Percentiles rank a stretch among this genome's conserved stretches.
phyloP scores from a whole-genome alignment of 1,140 invertebrate genomes.

The Pseudobourletiella spinata region DNA sequence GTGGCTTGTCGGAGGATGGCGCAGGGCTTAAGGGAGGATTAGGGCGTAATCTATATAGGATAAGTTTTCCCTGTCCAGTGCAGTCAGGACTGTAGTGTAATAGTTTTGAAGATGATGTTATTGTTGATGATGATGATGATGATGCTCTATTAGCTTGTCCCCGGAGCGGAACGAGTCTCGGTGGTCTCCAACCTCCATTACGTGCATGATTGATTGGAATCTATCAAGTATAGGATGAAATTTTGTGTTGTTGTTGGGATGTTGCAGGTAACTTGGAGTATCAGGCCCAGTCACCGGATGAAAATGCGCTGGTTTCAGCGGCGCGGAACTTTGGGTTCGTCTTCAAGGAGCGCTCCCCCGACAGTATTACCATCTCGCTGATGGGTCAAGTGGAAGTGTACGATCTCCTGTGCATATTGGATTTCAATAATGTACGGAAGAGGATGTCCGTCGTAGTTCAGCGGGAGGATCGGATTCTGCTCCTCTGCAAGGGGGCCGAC shows the following conservation, averaged over 20 bases:
- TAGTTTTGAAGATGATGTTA: too few relatives aligned
- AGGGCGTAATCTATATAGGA: too few relatives aligned
- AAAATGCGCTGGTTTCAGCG: slow-evolving; percentile 90
- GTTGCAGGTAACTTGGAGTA: slow-evolving; percentile 56
- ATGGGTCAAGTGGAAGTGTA: slow-evolving; percentile 79
- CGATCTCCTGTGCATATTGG: slow-evolving; percentile 92
- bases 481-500: slow-evolving; percentile 90
- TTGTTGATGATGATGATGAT: neutral
- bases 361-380: slow-evolving; percentile 83
- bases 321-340: slow-evolving; percentile 98
- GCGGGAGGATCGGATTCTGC: slow-evolving; percentile 71
- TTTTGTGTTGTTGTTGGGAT: too few relatives aligned
- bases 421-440: slow-evolving; percentile 98
- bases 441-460: slow-evolving; percentile 96
- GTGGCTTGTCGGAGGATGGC: too few relatives aligned
- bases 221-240: too few relatives aligned
- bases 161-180: too few relatives aligned
- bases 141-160: too few relatives aligned
- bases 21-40: too few relatives aligned
- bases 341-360: slow-evolving; percentile 85
- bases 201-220: too few relatives aligned
- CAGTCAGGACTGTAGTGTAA: too few relatives aligned
- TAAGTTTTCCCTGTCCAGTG: too few relatives aligned
- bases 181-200: too few relatives aligned
- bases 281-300: slow-evolving; percentile 94